These are phyloP conservation scores for Chelonus formosanus DNA, from an alignment of 2,888 invertebrate species.

Conservation along the genomic window DNA sequence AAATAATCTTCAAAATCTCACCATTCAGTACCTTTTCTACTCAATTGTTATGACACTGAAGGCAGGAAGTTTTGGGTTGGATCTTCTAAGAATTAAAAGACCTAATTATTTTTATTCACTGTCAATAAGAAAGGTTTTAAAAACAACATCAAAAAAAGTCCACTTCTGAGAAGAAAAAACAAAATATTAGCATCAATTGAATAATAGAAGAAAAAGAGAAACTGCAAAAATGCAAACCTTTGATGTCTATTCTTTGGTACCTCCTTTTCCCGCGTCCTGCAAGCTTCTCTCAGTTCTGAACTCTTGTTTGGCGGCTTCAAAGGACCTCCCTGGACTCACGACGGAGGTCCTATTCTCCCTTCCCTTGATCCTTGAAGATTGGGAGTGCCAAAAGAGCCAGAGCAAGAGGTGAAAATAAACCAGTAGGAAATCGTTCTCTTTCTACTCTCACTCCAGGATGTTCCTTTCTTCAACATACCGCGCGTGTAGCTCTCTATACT, in stretches of 20 bases:
- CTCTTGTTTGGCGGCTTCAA: conserved; percentile 35
- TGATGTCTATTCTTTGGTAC: conserved; percentile 18
- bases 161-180: neutral
- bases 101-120: too few species aligned
- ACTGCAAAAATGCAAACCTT: conserved; percentile 6
- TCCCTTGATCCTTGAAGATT: neutral
- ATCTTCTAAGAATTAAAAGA: too few species aligned
- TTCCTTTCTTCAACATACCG: conserved; percentile 26
- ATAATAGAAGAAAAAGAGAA: neutral
- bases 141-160: too few species aligned
- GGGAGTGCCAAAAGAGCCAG: conserved; percentile 9
- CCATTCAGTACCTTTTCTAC: too few species aligned
- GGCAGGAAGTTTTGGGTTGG: too few species aligned
- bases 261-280: neutral
- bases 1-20: too few species aligned
- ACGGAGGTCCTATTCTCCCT: conserved; percentile 53
- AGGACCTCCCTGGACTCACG: conserved; percentile 60
- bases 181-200: conserved; percentile 4
- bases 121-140: too few species aligned
- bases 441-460: conserved; percentile 16
- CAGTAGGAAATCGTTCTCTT: conserved; percentile 11
- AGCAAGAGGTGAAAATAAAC: neutral
- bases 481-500: neutral
- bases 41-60: too few species aligned
- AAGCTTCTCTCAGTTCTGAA: conserved; percentile 23